phyloP scores from a whole-genome alignment of 2,888 invertebrate species.

The Drosophila hamatofila region DNA sequence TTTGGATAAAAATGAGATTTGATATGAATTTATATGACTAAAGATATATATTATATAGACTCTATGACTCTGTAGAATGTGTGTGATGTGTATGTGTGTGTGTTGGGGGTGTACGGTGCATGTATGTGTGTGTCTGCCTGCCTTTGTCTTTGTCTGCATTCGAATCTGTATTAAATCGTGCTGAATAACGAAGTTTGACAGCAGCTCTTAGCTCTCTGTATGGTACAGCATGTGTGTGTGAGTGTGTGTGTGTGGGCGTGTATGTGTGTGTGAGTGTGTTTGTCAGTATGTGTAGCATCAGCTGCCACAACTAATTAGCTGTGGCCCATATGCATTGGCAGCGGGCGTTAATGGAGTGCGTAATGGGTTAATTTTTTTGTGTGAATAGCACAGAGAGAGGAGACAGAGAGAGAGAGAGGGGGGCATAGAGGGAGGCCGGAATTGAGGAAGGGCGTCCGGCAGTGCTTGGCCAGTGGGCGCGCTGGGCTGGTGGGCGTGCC shows the following conservation, averaged over 20 bases:
- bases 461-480: background rate
- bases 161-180: conserved; percentile 61
- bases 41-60: background rate
- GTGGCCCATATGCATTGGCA: conserved; percentile 60
- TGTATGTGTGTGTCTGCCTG: background rate
- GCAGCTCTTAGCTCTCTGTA: conserved; percentile 16
- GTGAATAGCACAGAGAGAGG: conserved; percentile 8
- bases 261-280: conserved; percentile 12
- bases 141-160: conserved; percentile 26
- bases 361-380: conserved; percentile 75
- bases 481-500: background rate
- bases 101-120: background rate
- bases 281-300: conserved; percentile 48
- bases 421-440: background rate
- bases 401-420: background rate
- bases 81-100: background rate
- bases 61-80: background rate
- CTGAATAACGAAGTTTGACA: conserved; percentile 70
- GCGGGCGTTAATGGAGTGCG: conserved; percentile 76
- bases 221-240: background rate
- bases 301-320: conserved; percentile 78
- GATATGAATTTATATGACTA: background rate
- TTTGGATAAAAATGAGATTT: too few relatives aligned
- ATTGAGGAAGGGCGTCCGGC: background rate
- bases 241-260: conserved; percentile 2